Evolutionary conservation across 2,113 vertebrate genomes (phyloP), one percentile per base, ranked within the genome.

Genomic region (Lynx canadensis): DNA sequence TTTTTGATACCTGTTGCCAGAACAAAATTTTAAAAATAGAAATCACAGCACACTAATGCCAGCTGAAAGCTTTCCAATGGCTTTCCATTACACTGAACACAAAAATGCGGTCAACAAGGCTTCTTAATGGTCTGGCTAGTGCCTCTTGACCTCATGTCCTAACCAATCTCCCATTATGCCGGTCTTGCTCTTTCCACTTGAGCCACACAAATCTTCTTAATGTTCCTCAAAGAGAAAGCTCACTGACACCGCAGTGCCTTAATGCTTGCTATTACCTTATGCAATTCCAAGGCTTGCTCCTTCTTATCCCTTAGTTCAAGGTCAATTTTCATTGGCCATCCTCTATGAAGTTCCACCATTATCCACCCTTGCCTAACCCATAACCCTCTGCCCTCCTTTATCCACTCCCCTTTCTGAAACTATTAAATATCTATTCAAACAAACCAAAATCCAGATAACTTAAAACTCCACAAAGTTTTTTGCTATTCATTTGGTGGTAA

Each of bases 351-450:
- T n/a, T 38, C 33, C 55, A 80, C 31, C 36, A 80, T 31, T 50
- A 85, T 21, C 19, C 7, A 81, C 1, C 23, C n/a, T 15, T n/a
- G 15, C 25, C n/a, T 60, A 69, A 69, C 25, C 19, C n/a, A 36
- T 74, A 79, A 31, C 18, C 4, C 21, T 74, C 48, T 68, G 33
- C 9, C 8, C 7, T 36, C 27, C 31, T 94, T 79, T 29, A 45
- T 31, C 8, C 27, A 27, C 25, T 27, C 14, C 33, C 14, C 19
- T 97, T 95, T 93, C 27, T 89, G 82, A 93, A 95, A 93, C 88
- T 48, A 84, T 45, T 93, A 48, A 31, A 38, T 7, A 12, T 66
- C 36, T 25, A 33, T 4, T 25, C 55, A 33, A 69, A 48, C 15
- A 93, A 85, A 8, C 38, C 19, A 13, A 73, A 95, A 68, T 41